phyloP scores from a whole-genome alignment of 2,888 invertebrate species.

The Tenthredo notha region DNA sequence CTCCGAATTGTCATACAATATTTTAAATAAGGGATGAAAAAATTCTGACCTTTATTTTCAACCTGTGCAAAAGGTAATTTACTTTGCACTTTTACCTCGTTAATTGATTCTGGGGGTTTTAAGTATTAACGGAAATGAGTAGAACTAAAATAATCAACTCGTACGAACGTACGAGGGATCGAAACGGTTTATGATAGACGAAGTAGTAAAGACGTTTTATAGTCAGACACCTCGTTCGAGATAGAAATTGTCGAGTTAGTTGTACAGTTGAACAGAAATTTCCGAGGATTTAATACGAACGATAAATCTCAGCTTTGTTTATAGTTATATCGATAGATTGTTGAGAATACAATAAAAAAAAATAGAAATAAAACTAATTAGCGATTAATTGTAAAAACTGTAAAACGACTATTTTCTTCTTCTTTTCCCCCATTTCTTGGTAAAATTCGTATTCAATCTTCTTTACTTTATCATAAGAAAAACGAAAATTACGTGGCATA shows the following conservation, averaged over 20 bases:
- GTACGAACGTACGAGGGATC: not conserved
- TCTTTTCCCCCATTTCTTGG: no score
- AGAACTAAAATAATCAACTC: slow-evolving; percentile 10
- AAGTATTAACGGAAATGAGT: slow-evolving; percentile 11
- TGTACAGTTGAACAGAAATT: not conserved
- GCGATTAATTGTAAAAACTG: no score
- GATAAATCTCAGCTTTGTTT: not conserved
- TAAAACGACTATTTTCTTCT: not conserved
- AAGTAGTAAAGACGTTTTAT: slow-evolving; percentile 45
- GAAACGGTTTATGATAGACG: slow-evolving; percentile 25
- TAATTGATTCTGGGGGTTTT: not conserved
- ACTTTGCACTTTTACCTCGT: not conserved
- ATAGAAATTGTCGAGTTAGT: not conserved
- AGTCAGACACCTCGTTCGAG: slow-evolving; percentile 28
- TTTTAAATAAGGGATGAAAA: not conserved
- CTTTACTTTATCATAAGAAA: not conserved
- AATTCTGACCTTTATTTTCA: not conserved
- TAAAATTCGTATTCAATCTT: no score
- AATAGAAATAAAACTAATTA: no score
- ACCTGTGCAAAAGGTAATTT: not conserved
- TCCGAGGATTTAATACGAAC: not conserved
- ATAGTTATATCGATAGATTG: no score
- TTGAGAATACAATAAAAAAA: no score
- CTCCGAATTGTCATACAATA: not conserved
- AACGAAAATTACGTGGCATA: not conserved